Evolutionary conservation across 2,113 vertebrate species (phyloP), one percentile per base, ranked within the genome.

Genomic region (Lagopus muta): DNA sequence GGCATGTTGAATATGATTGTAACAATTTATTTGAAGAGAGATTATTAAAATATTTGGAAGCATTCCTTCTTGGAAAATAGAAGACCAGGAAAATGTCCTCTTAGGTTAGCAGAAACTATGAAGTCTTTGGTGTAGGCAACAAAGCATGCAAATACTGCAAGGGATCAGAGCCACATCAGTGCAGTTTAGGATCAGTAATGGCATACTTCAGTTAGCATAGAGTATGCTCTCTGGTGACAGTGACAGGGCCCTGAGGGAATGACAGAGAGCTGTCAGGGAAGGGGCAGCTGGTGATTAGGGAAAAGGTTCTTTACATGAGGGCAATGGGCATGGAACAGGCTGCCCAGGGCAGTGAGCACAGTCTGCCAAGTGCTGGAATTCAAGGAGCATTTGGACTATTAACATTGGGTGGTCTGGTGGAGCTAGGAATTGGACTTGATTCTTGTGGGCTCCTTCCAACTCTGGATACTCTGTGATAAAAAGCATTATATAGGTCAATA

Each of bases 401-500:
- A 30, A 55, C 30, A 12, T 57, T 57, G 30, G 55, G 55, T 57
- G 30, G 17, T 57, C 30, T 30, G 17, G 30, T 57, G 30, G 30
- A 57, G 10, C 30, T 30, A 32, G 55, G 17, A 6, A 9, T 6
- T 57, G 17, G 10, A 11, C 28, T 57, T 18, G 30, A 11, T 57
- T 32, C 28, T 19, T 57, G 30, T 57, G 18, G 55, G 55, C 20
- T 17, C 55, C 55, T 57, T 57, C 18, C 30, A 57, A 32, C 55
- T 57, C 17, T 10, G 52, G 14, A 54, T 54, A 54, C 27, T 54
- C 27, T 30, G 6, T 19, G 30, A 18, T 73, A 83, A 93, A 96
- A 84, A 92, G n/a, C 32, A 80, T 88, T 88, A 58, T 90, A 94
- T 76, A 81, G 86, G 95, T 95, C 80, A 93, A 87, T 95, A 86